These are phyloP conservation scores for Diachasmimorpha longicaudata DNA, from an alignment of 1,140 invertebrate genomes.

Conservation along the genomic window DNA sequence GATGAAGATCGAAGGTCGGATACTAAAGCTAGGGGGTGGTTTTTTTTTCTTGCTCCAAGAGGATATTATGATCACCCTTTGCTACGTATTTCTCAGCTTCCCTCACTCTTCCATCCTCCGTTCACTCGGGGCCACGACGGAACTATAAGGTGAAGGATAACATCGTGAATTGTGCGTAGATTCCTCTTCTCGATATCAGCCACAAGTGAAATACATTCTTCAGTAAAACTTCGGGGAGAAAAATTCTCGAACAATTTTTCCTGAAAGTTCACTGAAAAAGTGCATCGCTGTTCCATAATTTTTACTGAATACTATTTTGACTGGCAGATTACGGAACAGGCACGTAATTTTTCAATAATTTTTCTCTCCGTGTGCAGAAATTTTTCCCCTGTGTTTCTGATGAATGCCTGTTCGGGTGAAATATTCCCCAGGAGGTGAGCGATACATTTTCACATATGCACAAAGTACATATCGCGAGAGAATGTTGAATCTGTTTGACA, in stretches of 20 bases:
- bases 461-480: not conserved
- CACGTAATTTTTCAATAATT: no score
- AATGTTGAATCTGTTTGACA: not conserved
- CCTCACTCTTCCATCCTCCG: not conserved
- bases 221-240: no score
- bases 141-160: not conserved
- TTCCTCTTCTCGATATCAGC: no score
- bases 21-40: not conserved
- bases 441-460: not conserved
- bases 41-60: not conserved
- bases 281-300: no score
- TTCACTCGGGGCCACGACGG: not conserved
- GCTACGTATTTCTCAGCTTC: not conserved
- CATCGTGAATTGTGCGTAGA: no score
- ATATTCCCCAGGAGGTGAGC: not conserved
- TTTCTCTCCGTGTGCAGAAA: no score
- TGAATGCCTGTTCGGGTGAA: not conserved
- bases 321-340: no score
- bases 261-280: no score
- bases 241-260: no score
- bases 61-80: constrained; percentile 10
- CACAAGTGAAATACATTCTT: no score
- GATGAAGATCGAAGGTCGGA: constrained; percentile 18
- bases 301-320: no score
- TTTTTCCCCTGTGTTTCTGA: no score